Evolutionary conservation across 2,888 invertebrate genomes (phyloP), one percentile per base, ranked within the genome.

Genomic region (Podotricha telesiphe): DNA sequence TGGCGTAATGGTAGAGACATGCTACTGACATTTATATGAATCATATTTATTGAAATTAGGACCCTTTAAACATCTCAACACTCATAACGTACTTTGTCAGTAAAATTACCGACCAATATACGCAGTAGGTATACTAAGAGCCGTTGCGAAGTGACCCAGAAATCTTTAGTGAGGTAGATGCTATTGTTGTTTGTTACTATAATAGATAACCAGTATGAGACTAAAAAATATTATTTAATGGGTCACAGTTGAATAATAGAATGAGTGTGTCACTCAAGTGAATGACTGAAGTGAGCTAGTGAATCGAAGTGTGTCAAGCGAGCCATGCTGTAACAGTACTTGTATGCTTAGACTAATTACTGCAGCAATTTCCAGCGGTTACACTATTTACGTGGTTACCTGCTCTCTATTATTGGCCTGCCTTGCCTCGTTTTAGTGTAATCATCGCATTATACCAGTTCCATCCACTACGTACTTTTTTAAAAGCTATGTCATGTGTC

Each of bases 261-360:
- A 76, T 76, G 77, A 77, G 76, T 77, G 76, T 78, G 79, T 80
- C 78, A 78, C 74, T 77, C 73, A 80, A 82, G 75, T 77, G 75
- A 79, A 77, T 73, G 76, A 75, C 73, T 74, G 73, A 71, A 74
- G 74, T 82, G 79, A 84, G 79, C 81, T 79, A 79, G 81, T 79
- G 78, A 82, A 79, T 80, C 80, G 79, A 80, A 76, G 78, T 76
- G 74, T 83, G 82, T 79, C 80, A 79, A 73, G 75, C 75, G 76
- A 75, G 75, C 82, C 80, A 79, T 81, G 77, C 68, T 74, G 73
- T 71, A 73, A 77, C 76, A 80, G 79, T 73, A 82, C 83, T 82
- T 79, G 83, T 82, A 80, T 82, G 84, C 84, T 89, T 84, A 86
- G 83, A 85, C 86, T 91, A 91, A 91, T 91, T 89, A 89, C 86